Base-by-base conservation (phyloP, 2,113 vertebrate species). In the Taurulus bubalis region DNA sequence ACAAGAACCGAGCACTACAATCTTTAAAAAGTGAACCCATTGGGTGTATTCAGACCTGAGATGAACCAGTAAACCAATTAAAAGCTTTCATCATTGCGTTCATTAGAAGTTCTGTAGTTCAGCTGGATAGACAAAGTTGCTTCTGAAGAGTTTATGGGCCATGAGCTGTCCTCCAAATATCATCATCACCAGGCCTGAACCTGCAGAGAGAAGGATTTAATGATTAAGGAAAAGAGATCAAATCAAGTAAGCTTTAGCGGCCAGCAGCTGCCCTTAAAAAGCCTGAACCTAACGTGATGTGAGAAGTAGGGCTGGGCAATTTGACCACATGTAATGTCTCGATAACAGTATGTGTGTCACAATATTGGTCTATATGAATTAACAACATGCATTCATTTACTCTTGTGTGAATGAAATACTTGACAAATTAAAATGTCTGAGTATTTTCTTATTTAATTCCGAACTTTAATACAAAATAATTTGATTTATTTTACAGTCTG, bases 41-140 rank as follows among this genome's bases (percentile, higher is more conserved):
- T 42, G 70, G 26, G 67, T 66, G 26, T 1, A 71, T 79, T 66
- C 1, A 4, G 53, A 58, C 2, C 67, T 38, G 36, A 86, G 82
- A 84, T 84, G 69, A 82, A 79, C 45, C 20, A 26, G 32, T 83
- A 74, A 89, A 49, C 84, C 71, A 75, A 58, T 83, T 76, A 89
- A 79, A 88, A 85, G 67, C 34, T 85, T 84, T 90, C 32, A 62
- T 74, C 40, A 0, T 22, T 42, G 66, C 75, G 34, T 84, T 68
- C 68, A 40, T 96, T 90, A 98, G 94, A 98, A 97, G 90, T 96
- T 95, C 84, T 96, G 95, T 34, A 97, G 96, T 79, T 96, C 95
- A 68, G 86, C 82, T 0, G 96, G 96, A 87, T 96, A 96, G 56
- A 98, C 96, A 89, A 97, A 97, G 90, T 97, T 97, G 87, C 94